Percentiles rank a stretch among this genome's conserved stretches.
Conservation (phyloP, 2,797 vertebrate genomes). For the Spinibarbus caldwelli region DNA sequence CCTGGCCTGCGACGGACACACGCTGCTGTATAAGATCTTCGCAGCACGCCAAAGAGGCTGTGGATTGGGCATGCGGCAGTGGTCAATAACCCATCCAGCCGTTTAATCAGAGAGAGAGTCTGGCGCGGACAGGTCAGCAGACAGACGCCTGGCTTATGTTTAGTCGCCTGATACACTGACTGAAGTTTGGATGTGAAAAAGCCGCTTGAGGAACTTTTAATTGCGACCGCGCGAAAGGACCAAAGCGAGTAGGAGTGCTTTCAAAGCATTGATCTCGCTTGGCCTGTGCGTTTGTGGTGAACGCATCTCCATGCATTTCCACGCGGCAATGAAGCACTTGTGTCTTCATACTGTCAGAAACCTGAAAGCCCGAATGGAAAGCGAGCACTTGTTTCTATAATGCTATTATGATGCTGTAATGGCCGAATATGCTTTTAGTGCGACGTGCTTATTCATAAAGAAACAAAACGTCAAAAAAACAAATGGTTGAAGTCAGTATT, state of each 20-base stretch:
- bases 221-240: conserved; percentile 72
- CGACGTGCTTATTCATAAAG: conserved; percentile 14
- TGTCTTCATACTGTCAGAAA: background rate
- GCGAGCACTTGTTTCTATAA: background rate
- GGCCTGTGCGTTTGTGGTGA: conserved; percentile 7
- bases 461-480: conserved; percentile 23
- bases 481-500: conserved; percentile 30
- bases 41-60: background rate
- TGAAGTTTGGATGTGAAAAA: conserved; percentile 63
- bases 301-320: background rate
- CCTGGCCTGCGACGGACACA: conserved; percentile 1
- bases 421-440: conserved; percentile 35
- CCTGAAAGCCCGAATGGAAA: conserved; percentile 35
- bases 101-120: conserved; percentile 55
- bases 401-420: conserved; percentile 22
- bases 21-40: background rate
- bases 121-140: conserved; percentile 37
- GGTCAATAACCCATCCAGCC: conserved; percentile 64
- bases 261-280: conserved; percentile 70
- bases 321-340: background rate
- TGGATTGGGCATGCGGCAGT: conserved; percentile 43
- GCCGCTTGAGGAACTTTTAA: conserved; percentile 71
- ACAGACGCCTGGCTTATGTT: conserved; percentile 51
- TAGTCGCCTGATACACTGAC: conserved; percentile 54
- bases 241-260: conserved; percentile 76